These are phyloP conservation scores for Drosophila paucipuncta DNA, from an alignment of 2,888 invertebrate species.

Conservation along the genomic window DNA sequence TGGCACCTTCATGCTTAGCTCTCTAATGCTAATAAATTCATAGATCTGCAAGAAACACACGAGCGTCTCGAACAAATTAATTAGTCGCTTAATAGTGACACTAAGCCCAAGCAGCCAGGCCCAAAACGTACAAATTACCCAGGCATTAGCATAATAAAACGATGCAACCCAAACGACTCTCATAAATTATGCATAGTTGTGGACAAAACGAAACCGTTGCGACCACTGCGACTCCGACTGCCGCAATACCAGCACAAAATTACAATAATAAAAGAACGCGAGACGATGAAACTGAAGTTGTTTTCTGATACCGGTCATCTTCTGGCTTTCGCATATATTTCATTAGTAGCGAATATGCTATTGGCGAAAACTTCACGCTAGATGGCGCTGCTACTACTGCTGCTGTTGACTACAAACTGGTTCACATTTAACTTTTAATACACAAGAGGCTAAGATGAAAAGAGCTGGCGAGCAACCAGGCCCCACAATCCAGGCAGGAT, in stretches of 20 bases:
- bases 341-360: conserved; percentile 73
- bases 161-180: conserved; percentile 72
- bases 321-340: conserved; percentile 75
- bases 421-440: conserved; percentile 65
- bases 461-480: conserved; percentile 9
- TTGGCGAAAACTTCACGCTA: conserved; percentile 68
- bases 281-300: conserved; percentile 57
- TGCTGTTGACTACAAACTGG: conserved; percentile 53
- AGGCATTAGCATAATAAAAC: conserved; percentile 76
- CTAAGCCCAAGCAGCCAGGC: conserved; percentile 69
- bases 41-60: conserved; percentile 42
- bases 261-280: conserved; percentile 70
- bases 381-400: conserved; percentile 41
- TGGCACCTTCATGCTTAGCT: conserved; percentile 67
- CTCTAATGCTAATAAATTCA: conserved; percentile 70
- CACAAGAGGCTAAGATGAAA: conserved; percentile 4
- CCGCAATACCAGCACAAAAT: conserved; percentile 42
- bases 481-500: conserved; percentile 50
- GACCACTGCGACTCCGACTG: conserved; percentile 20
- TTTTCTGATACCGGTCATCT: conserved; percentile 66
- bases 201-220: conserved; percentile 70
- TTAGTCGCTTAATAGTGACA: conserved; percentile 80
- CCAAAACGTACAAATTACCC: conserved; percentile 74
- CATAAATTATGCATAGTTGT: conserved; percentile 78
- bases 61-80: conserved; percentile 75